Base-by-base conservation (phyloP, 2,797 vertebrate genomes). In the Octomys mimax region DNA sequence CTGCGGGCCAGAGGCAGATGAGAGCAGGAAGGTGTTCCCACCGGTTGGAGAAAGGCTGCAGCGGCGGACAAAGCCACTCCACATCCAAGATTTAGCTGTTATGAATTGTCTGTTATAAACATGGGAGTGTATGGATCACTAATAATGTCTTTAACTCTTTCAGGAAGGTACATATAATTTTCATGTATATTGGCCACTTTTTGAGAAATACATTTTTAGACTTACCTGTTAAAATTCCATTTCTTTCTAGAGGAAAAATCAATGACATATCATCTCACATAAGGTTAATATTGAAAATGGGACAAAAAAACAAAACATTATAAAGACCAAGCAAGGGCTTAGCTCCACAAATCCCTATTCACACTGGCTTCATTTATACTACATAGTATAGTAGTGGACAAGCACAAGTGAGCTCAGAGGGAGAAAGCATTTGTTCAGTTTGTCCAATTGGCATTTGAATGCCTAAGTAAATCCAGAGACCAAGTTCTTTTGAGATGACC, bases 171-270 rank as follows among this genome's bases (percentile, higher is more conserved):
- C 42, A 42, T 75, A 46, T 75, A 26, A 28, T 75, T 75, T 46
- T 46, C 42, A 75, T 28, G 6, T 28, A 28, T 75, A 46, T 28
- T 75, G 42, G 12, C 73, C 13, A 75, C 42, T 46, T 46, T 75
- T 42, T 75, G 24, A 75, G 42, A 75, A 75, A 75, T 75, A 31
- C 16, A 46, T 16, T 75, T 49, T 75, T 12, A 89, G 46, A 3
- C 33, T 79, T 52, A 89, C 42, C 28, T 83, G 57, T 70, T 73
- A 82, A 9, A 89, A 89, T 9, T 7, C 6, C 61, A 61, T 84
- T 87, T 94, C 42, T 79, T 96, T 90, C n/a, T 22, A 92, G 13
- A 54, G 36, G 42, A 89, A 80, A 96, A 80, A 90, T 73, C 18
- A 46, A 10, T 42, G 46, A 71, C 49, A 0, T 52, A 28, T 39